Conservation (phyloP, 2,888 invertebrate species). For the Pharmacophagus antenor region DNA sequence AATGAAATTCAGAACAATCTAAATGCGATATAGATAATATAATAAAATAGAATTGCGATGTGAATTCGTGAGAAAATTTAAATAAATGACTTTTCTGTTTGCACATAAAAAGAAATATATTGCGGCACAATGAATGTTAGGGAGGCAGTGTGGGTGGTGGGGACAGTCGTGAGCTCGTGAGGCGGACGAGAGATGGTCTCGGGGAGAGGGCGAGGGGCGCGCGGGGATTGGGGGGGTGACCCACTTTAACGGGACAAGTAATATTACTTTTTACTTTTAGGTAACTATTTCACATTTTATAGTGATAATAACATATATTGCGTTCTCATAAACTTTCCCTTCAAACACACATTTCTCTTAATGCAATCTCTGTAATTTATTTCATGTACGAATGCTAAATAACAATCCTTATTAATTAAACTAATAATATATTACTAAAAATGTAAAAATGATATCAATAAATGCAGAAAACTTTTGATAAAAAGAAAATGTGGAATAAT, state of each 20-base stretch:
- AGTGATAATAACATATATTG: slow-evolving; percentile 70
- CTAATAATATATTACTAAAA: not conserved
- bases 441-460: not conserved
- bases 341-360: slow-evolving; percentile 39
- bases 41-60: slow-evolving; percentile 81
- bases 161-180: slow-evolving; percentile 66
- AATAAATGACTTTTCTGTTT: slow-evolving; percentile 82
- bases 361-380: slow-evolving; percentile 10
- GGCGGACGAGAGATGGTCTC: slow-evolving; percentile 62
- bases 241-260: slow-evolving; percentile 81
- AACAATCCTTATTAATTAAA: not conserved
- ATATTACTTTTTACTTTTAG: slow-evolving; percentile 82
- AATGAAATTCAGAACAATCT: slow-evolving; percentile 65
- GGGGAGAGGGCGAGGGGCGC: slow-evolving; percentile 43
- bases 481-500: not conserved
- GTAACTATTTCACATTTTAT: slow-evolving; percentile 81
- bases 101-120: slow-evolving; percentile 82
- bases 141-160: slow-evolving; percentile 65
- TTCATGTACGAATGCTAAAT: not conserved
- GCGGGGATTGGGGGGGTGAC: slow-evolving; percentile 68
- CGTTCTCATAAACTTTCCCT: slow-evolving; percentile 44
- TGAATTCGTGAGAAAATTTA: slow-evolving; percentile 82
- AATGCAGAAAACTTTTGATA: not conserved
- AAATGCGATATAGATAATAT: slow-evolving; percentile 79
- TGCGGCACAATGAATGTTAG: slow-evolving; percentile 81